Conservation (phyloP, 2,113 vertebrate species). For the Erpornis zantholeuca region DNA sequence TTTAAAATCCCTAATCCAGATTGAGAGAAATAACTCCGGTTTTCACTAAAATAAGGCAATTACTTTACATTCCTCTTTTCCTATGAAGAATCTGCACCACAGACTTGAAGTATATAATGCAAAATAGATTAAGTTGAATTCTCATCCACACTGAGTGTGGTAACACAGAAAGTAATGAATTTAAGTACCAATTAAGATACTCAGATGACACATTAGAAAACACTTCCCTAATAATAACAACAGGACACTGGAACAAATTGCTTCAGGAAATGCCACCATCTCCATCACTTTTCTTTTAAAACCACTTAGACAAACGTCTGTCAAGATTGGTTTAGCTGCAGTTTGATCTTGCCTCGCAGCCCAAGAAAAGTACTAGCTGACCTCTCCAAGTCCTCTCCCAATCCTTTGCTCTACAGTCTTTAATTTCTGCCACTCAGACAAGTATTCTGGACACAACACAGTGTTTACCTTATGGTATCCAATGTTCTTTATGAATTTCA, state of each 20-base stretch:
- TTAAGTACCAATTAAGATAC: neutral
- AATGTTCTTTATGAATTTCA: conserved; percentile 24
- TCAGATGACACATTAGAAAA: neutral
- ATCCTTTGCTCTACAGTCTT: neutral
- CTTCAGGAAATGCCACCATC: neutral
- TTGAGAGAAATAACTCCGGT: neutral
- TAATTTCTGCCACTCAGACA: neutral
- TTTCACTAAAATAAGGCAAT: neutral
- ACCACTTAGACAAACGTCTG: neutral
- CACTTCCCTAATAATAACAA: neutral
- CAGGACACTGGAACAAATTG: neutral
- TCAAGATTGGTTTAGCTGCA: neutral
- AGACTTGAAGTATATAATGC: neutral
- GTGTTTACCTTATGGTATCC: neutral
- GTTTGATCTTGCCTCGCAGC: neutral
- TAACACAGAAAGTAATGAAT: neutral
- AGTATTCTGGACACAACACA: neutral
- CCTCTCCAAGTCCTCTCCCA: neutral
- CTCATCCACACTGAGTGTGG: neutral
- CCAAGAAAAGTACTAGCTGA: neutral
- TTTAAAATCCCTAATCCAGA: neutral
- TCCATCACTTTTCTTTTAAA: neutral
- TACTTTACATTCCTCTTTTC: neutral
- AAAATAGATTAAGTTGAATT: neutral
- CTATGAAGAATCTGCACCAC: neutral